Percentiles rank a stretch among this genome's conserved stretches.
phyloP scores from a whole-genome alignment of 2,113 vertebrate genomes.

The Rhombomys opimus region DNA sequence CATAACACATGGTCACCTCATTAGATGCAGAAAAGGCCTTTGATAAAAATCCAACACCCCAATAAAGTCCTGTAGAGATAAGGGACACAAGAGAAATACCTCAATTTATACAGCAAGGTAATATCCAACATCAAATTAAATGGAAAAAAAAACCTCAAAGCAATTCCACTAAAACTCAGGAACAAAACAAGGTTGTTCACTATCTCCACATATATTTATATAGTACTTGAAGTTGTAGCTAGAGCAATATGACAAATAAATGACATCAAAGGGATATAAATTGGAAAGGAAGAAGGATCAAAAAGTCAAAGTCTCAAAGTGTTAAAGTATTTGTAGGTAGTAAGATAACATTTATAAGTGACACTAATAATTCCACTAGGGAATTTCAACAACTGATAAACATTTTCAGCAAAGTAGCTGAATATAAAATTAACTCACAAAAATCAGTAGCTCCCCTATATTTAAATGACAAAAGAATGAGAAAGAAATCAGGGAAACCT shows the following conservation, averaged over 20 bases:
- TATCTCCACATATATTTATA: neutral
- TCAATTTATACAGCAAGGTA: neutral
- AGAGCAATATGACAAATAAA: neutral
- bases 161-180: neutral
- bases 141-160: neutral
- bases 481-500: neutral
- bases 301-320: neutral
- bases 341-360: neutral
- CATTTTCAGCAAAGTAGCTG: neutral
- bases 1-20: neutral
- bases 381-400: neutral
- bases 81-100: neutral
- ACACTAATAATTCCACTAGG: neutral
- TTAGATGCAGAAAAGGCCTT: neutral
- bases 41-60: neutral
- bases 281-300: neutral
- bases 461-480: neutral
- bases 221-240: neutral
- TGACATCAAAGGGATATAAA: neutral
- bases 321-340: neutral
- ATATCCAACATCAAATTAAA: neutral
- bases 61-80: neutral
- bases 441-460: neutral
- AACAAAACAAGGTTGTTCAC: neutral
- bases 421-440: neutral